phyloP scores from a whole-genome alignment of 1,140 invertebrate genomes.

The Neelides sp. region DNA sequence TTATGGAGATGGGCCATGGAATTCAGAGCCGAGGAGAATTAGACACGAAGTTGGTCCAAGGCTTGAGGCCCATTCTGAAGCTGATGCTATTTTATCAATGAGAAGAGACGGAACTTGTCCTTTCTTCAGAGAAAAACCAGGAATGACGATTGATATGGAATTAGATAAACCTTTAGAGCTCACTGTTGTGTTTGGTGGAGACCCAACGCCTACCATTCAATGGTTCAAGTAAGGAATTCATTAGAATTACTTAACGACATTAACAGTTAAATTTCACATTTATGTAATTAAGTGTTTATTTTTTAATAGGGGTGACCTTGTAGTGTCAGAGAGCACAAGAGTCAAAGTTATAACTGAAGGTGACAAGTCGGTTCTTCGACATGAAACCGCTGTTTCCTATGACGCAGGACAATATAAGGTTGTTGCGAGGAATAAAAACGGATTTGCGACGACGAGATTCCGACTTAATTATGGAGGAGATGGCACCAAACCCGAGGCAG shows the following conservation, averaged over 20 bases:
- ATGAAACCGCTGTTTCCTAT: too few relatives aligned
- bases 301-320: too few relatives aligned
- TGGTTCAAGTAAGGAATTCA: slow-evolving; percentile 73
- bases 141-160: slow-evolving; percentile 35
- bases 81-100: slow-evolving; percentile 64
- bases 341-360: too few relatives aligned
- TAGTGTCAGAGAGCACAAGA: too few relatives aligned
- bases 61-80: slow-evolving; percentile 53
- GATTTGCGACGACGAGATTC: slow-evolving; percentile 40
- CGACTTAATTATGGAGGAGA: slow-evolving; percentile 33
- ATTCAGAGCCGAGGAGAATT: slow-evolving; percentile 44
- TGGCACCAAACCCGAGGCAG: not conserved
- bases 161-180: slow-evolving; percentile 37
- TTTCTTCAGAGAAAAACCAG: slow-evolving; percentile 70
- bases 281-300: too few relatives aligned
- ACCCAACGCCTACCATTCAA: slow-evolving; percentile 77
- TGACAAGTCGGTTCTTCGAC: too few relatives aligned
- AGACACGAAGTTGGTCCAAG: slow-evolving; percentile 65
- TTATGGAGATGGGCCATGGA: slow-evolving; percentile 16
- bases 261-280: too few relatives aligned
- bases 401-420: slow-evolving; percentile 91
- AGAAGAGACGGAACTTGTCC: slow-evolving; percentile 59
- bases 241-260: too few relatives aligned
- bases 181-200: slow-evolving; percentile 57
- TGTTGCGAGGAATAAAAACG: slow-evolving; percentile 69